Percentiles rank a stretch among this genome's conserved stretches.
Evolutionary conservation across 2,888 invertebrate species (phyloP).

Genomic region (Ormyrus nitidulus): DNA sequence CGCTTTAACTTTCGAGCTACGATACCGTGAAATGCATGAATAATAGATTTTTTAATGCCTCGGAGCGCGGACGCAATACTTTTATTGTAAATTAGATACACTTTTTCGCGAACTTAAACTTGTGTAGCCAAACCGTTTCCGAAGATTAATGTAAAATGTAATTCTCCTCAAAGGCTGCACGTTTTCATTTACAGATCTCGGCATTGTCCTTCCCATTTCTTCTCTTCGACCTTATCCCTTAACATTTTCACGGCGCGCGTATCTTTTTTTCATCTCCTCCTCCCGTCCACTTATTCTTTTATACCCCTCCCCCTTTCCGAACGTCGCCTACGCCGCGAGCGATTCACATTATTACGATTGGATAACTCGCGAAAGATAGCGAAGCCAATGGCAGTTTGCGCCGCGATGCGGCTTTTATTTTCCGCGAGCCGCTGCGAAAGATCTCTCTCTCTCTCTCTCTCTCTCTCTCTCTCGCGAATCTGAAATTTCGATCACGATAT

Average conservation of each 20-base stretch:
- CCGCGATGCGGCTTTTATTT: constrained; percentile 33
- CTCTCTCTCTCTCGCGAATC: constrained; percentile 23
- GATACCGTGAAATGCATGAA: no score
- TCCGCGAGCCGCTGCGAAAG: constrained; percentile 11
- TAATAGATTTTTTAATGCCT: no score
- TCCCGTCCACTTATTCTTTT: constrained; percentile 8
- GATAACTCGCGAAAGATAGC: constrained; percentile 49
- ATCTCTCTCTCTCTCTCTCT: no score
- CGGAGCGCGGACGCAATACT: no score
- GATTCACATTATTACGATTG: constrained; percentile 53
- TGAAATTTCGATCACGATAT: constrained; percentile 49
- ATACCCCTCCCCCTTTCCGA: not conserved
- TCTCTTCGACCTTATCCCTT: no score
- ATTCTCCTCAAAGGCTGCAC: no score
- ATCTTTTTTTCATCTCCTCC: not conserved
- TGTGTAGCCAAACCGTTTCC: no score
- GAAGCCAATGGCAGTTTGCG: constrained; percentile 44
- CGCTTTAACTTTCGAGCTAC: not conserved
- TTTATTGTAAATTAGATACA: no score
- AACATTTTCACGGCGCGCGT: no score
- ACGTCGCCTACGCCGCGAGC: constrained; percentile 13
- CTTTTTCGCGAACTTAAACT: no score
- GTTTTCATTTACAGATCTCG: not conserved
- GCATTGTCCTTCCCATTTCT: not conserved
- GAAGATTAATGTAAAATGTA: no score